Evolutionary conservation across 2,888 invertebrate genomes (phyloP), one percentile per base, ranked within the genome.

Genomic region (Anagyrus pseudococci): DNA sequence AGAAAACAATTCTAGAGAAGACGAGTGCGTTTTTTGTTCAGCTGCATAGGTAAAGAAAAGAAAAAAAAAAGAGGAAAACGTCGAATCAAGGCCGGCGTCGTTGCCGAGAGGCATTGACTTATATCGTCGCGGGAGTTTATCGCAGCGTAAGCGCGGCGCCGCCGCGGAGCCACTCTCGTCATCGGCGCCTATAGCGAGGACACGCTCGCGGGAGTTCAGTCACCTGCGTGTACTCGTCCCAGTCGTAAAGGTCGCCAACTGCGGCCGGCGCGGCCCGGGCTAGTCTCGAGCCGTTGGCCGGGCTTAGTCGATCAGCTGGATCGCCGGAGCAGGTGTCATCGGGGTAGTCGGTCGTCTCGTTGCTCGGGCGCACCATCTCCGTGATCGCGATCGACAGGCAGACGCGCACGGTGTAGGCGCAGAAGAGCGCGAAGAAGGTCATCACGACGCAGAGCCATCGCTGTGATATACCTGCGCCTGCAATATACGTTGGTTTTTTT

Each of bases 351-450:
- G 13, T 25, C 6, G 54, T 57, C 33, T 62, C 49, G 48, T 49
- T 47, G 37, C 1, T 33, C 19, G 52, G 56, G 26, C 6, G 70
- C 10, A 88, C 87, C 85, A 89, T 86, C 71, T 87, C 86, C 0
- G 88, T 88, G 68, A 89, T 89, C 57, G 88, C 87, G 63, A 88
- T 80, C 67, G 87, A 88, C 8, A 89, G 81, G 67, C 87, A 87
- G 2, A 88, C 87, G 4, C 89, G 82, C 87, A 89, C 88, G 48
- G 88, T 88, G 75, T 89, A 89, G 20, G 88, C 89, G 76, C 88
- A 88, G 60, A 87, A 85, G 43, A 89, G 85, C 25, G 88, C 88
- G 72, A 89, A 74, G 67, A 88, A 83, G 6, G 87, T 86, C 89
- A 89, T 89, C 53, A 88, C 44, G 6, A 62, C 61, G 43, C 62